Evolutionary conservation across 2,113 vertebrate genomes (phyloP).

Genomic region (Xiphophorus hellerii): DNA sequence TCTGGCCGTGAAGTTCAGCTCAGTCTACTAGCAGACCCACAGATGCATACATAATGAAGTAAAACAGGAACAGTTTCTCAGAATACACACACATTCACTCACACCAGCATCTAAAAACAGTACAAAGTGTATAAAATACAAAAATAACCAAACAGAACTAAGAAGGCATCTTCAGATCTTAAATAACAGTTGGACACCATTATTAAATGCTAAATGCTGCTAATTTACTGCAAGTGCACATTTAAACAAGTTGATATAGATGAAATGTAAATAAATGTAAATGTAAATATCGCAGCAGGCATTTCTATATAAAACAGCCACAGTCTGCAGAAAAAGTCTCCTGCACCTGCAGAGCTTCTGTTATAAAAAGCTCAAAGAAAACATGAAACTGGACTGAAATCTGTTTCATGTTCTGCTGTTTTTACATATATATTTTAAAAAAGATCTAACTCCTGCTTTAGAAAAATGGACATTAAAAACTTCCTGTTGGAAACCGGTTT

Average conservation of each 20-base stretch:
- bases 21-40: not conserved
- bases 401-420: not conserved
- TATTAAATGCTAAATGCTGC: not conserved
- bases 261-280: not conserved
- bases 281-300: not conserved
- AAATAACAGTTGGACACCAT: not conserved
- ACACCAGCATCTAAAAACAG: constrained; percentile 42
- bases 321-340: too few species aligned
- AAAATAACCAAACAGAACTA: constrained; percentile 22
- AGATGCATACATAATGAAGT: too few species aligned
- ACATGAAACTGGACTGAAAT: not conserved
- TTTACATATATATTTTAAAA: not conserved
- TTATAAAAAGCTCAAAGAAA: not conserved
- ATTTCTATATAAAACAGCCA: constrained; percentile 14
- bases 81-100: not conserved
- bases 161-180: constrained; percentile 18
- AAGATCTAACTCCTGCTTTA: not conserved
- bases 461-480: not conserved
- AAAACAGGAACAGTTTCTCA: too few species aligned
- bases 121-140: constrained; percentile 63
- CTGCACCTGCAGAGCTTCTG: not conserved
- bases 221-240: constrained; percentile 3
- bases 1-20: not conserved
- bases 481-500: not conserved
- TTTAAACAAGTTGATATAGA: constrained; percentile 6